Base-by-base conservation (phyloP, 2,888 invertebrate species). In the Eugnorisma glareosa region DNA sequence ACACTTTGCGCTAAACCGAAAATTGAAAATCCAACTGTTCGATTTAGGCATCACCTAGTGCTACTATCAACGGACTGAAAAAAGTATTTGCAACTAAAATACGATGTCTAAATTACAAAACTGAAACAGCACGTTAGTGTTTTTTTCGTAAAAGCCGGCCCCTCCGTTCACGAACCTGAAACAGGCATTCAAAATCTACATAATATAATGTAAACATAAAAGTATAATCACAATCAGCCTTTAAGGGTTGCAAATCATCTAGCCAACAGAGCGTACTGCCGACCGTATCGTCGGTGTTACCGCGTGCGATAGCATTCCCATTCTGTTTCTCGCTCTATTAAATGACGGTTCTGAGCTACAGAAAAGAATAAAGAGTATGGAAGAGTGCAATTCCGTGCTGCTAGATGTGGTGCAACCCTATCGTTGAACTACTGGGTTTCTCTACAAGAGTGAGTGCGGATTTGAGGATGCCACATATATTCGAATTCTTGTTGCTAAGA, bases 1-100 rank as follows among this genome's bases (percentile, higher is more conserved):
- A 64, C n/a, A 15, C 1, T n/a, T 1, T 0, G 7, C 11, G 15
- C 15, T n/a, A 6, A 40, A 4, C n/a, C n/a, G 8, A 64, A n/a
- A 15, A 6, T 40, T 64, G 3, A 13, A 40, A 64, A 8, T 40
- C 64, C 15, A n/a, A 15, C 37, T 15, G 8, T 40, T 40, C 8
- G 15, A 40, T n/a, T 15, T 40, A n/a, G 40, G 15, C n/a, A 8
- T 15, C 37, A n/a, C 37, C 40, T 64, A n/a, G 21, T 37, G 61
- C 35, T 37, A 24, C 6, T 37, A 37, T 18, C 8, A 61, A 28
- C 18, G 18, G 24, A 13, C n/a, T 35, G 40, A 37, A 40, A 67
- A 67, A 61, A 31, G 21, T 31, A 64, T 54, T n/a, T 3, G n/a
- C 21, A 67, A 40, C 31, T 40, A 45, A 79, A 69, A 78, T 40